A percentile compares a stretch with the other conserved stretches of the same genome.
Conservation (phyloP, 1,140 invertebrate genomes). For the Doryteuthis pealeii region DNA sequence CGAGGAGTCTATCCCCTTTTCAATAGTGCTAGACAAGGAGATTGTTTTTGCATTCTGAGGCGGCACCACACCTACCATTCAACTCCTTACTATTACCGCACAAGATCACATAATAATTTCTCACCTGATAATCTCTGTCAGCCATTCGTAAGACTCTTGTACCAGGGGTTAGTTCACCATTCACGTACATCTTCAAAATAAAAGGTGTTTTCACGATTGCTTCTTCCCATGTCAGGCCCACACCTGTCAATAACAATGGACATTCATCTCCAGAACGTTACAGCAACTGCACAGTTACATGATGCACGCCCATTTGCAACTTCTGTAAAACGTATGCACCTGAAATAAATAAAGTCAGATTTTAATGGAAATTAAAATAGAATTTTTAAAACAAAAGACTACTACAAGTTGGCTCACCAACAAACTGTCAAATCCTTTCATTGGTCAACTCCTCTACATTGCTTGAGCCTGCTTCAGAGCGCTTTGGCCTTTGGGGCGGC, state of each 20-base stretch:
- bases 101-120: not conserved
- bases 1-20: too few relatives aligned
- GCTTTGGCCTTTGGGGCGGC: too few relatives aligned
- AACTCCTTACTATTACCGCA: too few relatives aligned
- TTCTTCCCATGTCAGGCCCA: constrained; percentile 14
- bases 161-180: constrained; percentile 42
- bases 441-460: too few relatives aligned
- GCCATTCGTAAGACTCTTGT: constrained; percentile 39
- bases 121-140: constrained; percentile 46
- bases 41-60: too few relatives aligned
- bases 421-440: too few relatives aligned
- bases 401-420: too few relatives aligned
- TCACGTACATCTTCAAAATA: constrained; percentile 42
- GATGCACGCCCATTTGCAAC: constrained; percentile 23
- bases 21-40: too few relatives aligned
- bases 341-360: constrained; percentile 13
- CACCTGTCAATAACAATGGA: constrained; percentile 48
- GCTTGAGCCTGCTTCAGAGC: too few relatives aligned
- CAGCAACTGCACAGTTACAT: constrained; percentile 47
- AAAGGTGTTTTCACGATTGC: constrained; percentile 22
- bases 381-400: too few relatives aligned
- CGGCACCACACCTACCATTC: too few relatives aligned
- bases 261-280: constrained; percentile 36
- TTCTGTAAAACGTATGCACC: constrained; percentile 39
- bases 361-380: too few relatives aligned